Evolutionary conservation across 1,140 invertebrate species (phyloP).

Genomic region (Drosophila serrata): DNA sequence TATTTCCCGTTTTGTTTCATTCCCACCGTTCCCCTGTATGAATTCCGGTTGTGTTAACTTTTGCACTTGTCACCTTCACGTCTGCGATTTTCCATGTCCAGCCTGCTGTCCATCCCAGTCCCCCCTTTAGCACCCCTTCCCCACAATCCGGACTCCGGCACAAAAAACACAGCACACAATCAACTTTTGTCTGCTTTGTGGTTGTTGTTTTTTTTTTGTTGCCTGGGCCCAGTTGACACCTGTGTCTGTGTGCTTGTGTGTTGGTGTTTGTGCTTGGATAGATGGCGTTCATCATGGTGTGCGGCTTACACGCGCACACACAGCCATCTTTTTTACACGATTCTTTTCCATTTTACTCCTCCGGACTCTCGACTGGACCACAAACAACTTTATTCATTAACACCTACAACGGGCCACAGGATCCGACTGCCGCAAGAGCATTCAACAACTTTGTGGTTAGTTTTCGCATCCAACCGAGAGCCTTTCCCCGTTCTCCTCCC

Average conservation of each 20-base stretch:
- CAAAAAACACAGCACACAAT: constrained; percentile 61
- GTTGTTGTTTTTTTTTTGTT: constrained; percentile 35
- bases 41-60: constrained; percentile 37
- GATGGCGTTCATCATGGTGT: constrained; percentile 76
- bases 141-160: not conserved
- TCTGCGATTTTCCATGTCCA: constrained; percentile 37
- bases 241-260: constrained; percentile 35
- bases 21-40: constrained; percentile 1
- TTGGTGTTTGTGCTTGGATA: constrained; percentile 38
- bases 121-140: not conserved
- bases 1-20: not conserved
- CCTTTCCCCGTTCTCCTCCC: not conserved
- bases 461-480: constrained; percentile 48
- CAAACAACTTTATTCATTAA: constrained; percentile 84
- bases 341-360: constrained; percentile 50
- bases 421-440: constrained; percentile 59
- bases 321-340: constrained; percentile 52
- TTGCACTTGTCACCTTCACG: constrained; percentile 62
- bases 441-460: constrained; percentile 82
- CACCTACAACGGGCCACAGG: constrained; percentile 73
- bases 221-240: constrained; percentile 64
- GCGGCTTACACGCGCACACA: constrained; percentile 49
- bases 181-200: constrained; percentile 73
- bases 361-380: constrained; percentile 49
- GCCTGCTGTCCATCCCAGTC: constrained; percentile 12